Evolutionary conservation across 2,888 invertebrate species (phyloP), one percentile per base, ranked within the genome.

Genomic region (Drosophila crucigera): DNA sequence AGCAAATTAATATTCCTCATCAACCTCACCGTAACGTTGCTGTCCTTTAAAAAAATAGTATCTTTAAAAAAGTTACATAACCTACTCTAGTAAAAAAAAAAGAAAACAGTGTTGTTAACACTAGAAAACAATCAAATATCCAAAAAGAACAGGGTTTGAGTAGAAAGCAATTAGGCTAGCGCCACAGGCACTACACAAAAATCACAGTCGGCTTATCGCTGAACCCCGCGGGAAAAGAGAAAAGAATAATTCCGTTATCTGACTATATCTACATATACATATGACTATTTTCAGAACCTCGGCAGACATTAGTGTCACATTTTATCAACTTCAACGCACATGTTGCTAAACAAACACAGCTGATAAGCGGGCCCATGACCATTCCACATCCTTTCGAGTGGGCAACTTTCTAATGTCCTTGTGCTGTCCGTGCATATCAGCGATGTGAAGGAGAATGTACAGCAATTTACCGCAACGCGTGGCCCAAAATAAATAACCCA

Each of bases 401-500:
- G 31, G 53, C 73, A 65, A 59, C 39, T 54, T 43, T 33, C 28
- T 19, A 7, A 30, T 33, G 64, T 79, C 59, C 78, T 50, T 37
- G 16, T 35, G 71, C 28, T 41, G 70, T 19, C 69, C 28, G 19
- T 37, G 37, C 52, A 39, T 68, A 72, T 47, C 62, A 33, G 68
- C 43, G 50, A 7, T 52, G 33, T 30, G 16, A 35, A 31, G 54
- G 54, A 33, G 53, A 61, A 37, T 53, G 70, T 60, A 52, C 60
- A 79, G 47, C 62, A 50, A 63, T 58, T 70, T 66, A 81, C 67
- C 69, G 69, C 89, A 83, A 87, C 68, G 84, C 69, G 67, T 53
- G 78, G 63, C 71, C 61, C 39, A 62, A 77, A 68, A 84, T 83
- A 83, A 83, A 89, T 88, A 75, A 87, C 79, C 55, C 50, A 66